Evolutionary conservation across 92 coral and sea anemone genomes (phyloP).

Genomic region (Isaurus tuberculatus): DNA sequence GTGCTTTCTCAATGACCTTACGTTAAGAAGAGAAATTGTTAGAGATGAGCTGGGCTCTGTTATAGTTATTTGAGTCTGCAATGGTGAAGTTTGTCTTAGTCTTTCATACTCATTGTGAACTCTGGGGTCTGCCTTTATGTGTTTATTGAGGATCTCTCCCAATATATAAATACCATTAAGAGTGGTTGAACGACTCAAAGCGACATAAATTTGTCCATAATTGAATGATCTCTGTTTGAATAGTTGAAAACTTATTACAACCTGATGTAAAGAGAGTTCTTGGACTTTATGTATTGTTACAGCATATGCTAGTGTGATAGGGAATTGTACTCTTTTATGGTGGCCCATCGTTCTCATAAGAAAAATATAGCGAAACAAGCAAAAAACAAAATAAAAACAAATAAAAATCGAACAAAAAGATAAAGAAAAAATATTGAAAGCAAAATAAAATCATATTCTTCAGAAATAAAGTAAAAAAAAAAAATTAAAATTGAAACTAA

Average conservation of each 20-base stretch:
- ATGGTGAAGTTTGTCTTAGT: constrained; percentile 5
- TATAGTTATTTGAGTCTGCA: constrained; percentile 25
- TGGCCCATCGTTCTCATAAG: constrained; percentile 7
- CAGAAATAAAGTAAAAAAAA: not conserved
- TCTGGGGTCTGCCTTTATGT: constrained; percentile 40
- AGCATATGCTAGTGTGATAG: constrained; percentile 53
- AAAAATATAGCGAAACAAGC: not conserved
- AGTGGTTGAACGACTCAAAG: constrained; percentile 63
- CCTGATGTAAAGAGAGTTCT: not conserved
- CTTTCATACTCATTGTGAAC: constrained; percentile 16
- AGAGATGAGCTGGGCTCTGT: constrained; percentile 21
- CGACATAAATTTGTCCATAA: constrained; percentile 2
- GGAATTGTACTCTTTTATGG: not conserved
- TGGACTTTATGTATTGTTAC: constrained; percentile 39
- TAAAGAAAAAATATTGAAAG: not conserved
- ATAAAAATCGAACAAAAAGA: not conserved
- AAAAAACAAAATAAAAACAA: not conserved
- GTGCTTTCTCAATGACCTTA: constrained; percentile 66
- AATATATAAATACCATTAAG: constrained; percentile 37
- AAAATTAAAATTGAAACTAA: not conserved
- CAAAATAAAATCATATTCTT: constrained; percentile 4
- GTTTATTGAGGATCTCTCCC: constrained; percentile 37
- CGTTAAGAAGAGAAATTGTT: constrained; percentile 52
- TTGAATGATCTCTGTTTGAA: not conserved
- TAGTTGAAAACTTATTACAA: constrained; percentile 1